These are phyloP conservation scores for Dendroctonus ponderosae DNA, from an alignment of 1,140 invertebrate genomes.

Conservation along the genomic window DNA sequence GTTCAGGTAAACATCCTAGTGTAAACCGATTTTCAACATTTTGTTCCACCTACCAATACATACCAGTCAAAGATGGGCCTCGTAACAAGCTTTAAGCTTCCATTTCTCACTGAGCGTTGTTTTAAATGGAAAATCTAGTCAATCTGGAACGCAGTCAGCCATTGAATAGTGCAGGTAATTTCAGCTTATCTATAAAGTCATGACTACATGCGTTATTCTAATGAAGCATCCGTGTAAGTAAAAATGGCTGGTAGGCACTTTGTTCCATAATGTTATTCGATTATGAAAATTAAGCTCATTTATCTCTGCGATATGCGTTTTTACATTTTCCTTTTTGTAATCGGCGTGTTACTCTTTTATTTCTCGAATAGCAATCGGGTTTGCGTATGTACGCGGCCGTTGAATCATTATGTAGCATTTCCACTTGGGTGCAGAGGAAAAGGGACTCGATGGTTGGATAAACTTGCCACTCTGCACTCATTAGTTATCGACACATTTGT, in stretches of 20 bases:
- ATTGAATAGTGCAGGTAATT: not conserved
- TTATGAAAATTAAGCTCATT: constrained; percentile 21
- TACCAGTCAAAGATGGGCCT: too few species aligned
- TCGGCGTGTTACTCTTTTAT: constrained; percentile 9
- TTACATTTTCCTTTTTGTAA: constrained; percentile 16
- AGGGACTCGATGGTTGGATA: not conserved
- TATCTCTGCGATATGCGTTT: constrained; percentile 18
- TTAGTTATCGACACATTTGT: not conserved
- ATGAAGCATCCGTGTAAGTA: constrained; percentile 12
- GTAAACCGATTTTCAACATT: too few species aligned
- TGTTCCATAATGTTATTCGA: constrained; percentile 20
- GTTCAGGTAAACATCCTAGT: too few species aligned
- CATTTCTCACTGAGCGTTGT: not conserved
- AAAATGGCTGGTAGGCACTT: constrained; percentile 26
- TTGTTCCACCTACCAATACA: too few species aligned
- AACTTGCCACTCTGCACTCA: not conserved
- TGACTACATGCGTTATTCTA: constrained; percentile 18
- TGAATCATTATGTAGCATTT: too few species aligned
- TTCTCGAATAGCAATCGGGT: constrained; percentile 2
- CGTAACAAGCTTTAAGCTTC: too few species aligned
- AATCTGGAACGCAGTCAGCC: not conserved
- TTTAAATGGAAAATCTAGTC: not conserved
- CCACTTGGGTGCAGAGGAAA: too few species aligned
- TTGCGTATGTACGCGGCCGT: not conserved
- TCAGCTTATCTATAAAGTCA: constrained; percentile 14